These are phyloP conservation scores for Morone chrysops DNA, from an alignment of 2,113 vertebrate species.

Conservation along the genomic window DNA sequence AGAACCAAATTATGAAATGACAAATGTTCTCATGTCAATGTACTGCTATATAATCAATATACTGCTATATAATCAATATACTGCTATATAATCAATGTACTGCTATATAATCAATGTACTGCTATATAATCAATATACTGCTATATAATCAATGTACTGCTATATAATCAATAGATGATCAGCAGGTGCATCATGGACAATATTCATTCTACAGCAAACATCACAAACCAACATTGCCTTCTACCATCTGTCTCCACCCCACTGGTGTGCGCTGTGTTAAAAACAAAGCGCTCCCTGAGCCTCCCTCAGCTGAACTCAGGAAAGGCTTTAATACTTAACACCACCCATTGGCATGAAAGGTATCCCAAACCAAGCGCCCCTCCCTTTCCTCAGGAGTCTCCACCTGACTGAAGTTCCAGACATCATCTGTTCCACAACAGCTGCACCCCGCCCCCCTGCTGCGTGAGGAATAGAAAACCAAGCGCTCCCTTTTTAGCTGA, in stretches of 20 bases:
- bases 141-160: too few species aligned
- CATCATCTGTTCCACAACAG: constrained; percentile 18
- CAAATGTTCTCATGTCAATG: not conserved
- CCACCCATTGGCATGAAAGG: too few species aligned
- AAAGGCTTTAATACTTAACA: too few species aligned
- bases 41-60: too few species aligned
- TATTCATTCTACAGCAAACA: too few species aligned
- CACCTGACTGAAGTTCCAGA: constrained; percentile 4
- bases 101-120: too few species aligned
- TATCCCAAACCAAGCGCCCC: not conserved
- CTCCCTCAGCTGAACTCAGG: not conserved
- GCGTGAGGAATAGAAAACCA: constrained; percentile 3
- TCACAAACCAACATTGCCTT: not conserved
- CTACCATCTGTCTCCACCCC: constrained; percentile 1
- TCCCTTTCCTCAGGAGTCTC: not conserved
- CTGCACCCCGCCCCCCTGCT: constrained; percentile 4
- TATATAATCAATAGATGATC: too few species aligned
- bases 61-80: too few species aligned
- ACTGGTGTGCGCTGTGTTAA: not conserved
- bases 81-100: too few species aligned
- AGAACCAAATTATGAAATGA: not conserved
- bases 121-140: too few species aligned
- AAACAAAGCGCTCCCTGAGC: constrained; percentile 8
- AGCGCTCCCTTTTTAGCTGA: constrained; percentile 11
- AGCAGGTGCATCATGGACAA: too few species aligned